A percentile compares a stretch with the other conserved stretches of the same genome.
These are phyloP conservation scores for Palythoa grandis DNA, from an alignment of 92 coral and sea anemone species.

Conservation along the genomic window DNA sequence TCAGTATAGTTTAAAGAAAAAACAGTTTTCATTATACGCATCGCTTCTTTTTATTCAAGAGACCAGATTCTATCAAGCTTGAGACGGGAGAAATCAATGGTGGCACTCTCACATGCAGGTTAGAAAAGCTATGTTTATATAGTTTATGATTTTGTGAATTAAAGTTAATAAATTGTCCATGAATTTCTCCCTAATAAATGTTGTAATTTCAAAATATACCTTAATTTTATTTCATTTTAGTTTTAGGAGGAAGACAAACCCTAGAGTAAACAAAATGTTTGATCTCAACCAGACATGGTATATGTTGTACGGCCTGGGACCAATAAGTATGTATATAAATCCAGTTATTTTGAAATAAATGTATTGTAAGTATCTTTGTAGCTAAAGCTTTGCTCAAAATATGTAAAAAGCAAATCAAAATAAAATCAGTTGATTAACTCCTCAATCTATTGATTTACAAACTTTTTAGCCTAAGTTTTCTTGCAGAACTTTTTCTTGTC, in stretches of 20 bases:
- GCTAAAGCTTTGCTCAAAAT: neutral
- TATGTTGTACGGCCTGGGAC: conserved; percentile 69
- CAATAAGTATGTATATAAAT: conserved; percentile 33
- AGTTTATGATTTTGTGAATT: neutral
- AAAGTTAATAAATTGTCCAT: neutral
- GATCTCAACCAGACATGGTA: conserved; percentile 57
- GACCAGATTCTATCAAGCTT: neutral
- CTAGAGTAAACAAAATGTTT: conserved; percentile 38
- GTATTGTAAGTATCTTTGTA: neutral
- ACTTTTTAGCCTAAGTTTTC: too few species aligned
- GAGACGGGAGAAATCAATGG: neutral
- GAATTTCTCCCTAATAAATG: neutral
- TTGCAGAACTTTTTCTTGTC: too few species aligned
- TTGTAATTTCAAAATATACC: neutral
- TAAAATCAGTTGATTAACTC: too few species aligned
- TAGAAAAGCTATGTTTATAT: neutral
- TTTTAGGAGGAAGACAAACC: conserved; percentile 46
- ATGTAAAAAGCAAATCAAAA: too few species aligned
- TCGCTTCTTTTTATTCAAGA: neutral
- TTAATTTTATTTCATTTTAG: conserved; percentile 7
- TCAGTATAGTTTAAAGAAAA: too few species aligned
- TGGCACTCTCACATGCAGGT: conserved; percentile 19
- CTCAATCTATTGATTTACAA: too few species aligned
- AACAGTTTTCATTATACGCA: too few species aligned
- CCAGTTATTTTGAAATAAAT: neutral